phyloP scores from a whole-genome alignment of 30 jellyfish, hydroid and myxozoan species.

The Turritopsis rubra region DNA sequence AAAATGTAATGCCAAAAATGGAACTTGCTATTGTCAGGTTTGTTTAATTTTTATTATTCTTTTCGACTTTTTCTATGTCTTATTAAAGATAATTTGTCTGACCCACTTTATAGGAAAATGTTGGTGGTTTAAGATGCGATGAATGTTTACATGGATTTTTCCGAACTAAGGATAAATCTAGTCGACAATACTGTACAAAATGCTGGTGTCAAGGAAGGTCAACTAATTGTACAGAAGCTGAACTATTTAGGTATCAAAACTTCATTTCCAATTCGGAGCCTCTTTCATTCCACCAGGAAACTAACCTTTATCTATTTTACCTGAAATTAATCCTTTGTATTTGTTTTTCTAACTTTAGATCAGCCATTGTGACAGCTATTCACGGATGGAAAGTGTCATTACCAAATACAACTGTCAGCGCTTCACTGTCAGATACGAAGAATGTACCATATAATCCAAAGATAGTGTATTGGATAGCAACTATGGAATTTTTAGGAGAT shows the following conservation, averaged over 20 bases:
- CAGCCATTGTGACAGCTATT: constrained; percentile 28
- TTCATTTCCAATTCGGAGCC: background rate
- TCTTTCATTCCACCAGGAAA: background rate
- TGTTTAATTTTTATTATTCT: background rate
- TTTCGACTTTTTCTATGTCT: background rate
- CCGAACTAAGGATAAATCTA: constrained; percentile 45
- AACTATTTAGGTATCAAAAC: constrained; percentile 54
- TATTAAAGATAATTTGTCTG: too few species aligned
- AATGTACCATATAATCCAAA: background rate
- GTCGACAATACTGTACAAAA: constrained; percentile 53
- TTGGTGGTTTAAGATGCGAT: constrained; percentile 60
- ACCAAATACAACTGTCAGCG: constrained; percentile 8
- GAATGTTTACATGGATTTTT: constrained; percentile 57
- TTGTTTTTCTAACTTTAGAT: constrained; percentile 14
- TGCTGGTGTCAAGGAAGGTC: constrained; percentile 90
- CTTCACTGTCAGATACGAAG: constrained; percentile 3
- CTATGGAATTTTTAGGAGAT: constrained; percentile 44
- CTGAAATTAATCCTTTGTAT: too few species aligned
- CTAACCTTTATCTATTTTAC: too few species aligned
- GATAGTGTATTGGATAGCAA: constrained; percentile 51
- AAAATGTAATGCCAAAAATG: constrained; percentile 61
- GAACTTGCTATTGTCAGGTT: constrained; percentile 88
- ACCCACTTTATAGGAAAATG: constrained; percentile 48
- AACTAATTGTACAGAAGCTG: constrained; percentile 63
- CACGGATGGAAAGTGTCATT: constrained; percentile 33